These are phyloP conservation scores for Fopius arisanus DNA, from an alignment of 1,140 invertebrate genomes.

Conservation along the genomic window DNA sequence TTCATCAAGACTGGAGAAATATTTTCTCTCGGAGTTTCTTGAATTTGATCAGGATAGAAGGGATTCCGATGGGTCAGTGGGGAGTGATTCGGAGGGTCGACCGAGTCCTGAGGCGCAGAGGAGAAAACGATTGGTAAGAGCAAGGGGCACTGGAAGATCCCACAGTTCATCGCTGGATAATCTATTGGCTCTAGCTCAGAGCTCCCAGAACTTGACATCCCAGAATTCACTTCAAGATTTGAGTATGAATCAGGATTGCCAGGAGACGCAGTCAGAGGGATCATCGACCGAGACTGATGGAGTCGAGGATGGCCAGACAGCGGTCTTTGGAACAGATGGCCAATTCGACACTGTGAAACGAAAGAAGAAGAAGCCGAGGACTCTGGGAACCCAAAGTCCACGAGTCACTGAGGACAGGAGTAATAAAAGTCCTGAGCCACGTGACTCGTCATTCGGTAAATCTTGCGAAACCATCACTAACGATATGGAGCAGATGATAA, in stretches of 20 bases:
- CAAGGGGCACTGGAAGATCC: slow-evolving; percentile 79
- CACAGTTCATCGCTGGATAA: slow-evolving; percentile 84
- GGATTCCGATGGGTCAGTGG: slow-evolving; percentile 81
- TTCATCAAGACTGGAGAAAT: slow-evolving; percentile 87
- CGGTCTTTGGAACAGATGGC: slow-evolving; percentile 70
- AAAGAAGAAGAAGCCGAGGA: slow-evolving; percentile 74
- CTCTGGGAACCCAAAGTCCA: slow-evolving; percentile 59
- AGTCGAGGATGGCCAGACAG: slow-evolving; percentile 70
- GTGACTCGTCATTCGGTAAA: slow-evolving; percentile 54
- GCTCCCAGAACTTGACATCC: slow-evolving; percentile 59
- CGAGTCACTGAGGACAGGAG: slow-evolving; percentile 56
- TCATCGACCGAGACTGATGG: slow-evolving; percentile 80
- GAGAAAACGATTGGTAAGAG: slow-evolving; percentile 79
- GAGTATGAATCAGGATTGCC: slow-evolving; percentile 50
- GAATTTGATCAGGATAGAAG: slow-evolving; percentile 76
- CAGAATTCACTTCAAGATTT: slow-evolving; percentile 64
- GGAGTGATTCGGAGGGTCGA: slow-evolving; percentile 85
- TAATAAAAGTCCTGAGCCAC: slow-evolving; percentile 66
- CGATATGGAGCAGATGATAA: slow-evolving; percentile 42
- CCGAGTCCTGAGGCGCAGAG: slow-evolving; percentile 84
- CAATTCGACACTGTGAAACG: slow-evolving; percentile 85
- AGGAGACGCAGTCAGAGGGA: slow-evolving; percentile 70
- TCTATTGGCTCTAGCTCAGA: slow-evolving; percentile 68
- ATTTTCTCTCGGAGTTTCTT: slow-evolving; percentile 87
- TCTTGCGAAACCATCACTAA: slow-evolving; percentile 38